Base-by-base conservation (phyloP, 2,113 vertebrate species). In the Rafetus swinhoei region DNA sequence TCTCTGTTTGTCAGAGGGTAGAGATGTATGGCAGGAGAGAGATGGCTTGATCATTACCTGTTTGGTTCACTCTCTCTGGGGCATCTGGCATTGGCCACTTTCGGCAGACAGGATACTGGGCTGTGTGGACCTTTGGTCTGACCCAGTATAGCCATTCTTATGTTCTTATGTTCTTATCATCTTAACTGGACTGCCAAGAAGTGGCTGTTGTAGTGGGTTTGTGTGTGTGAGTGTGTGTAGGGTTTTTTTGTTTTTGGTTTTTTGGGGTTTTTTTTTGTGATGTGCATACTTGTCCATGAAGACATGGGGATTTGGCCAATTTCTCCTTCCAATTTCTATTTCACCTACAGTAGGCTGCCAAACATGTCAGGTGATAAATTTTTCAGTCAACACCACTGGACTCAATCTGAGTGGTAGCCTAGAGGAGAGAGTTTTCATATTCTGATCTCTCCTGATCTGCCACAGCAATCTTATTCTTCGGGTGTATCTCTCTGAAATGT, bases 351-450 rank as follows among this genome's bases (percentile, higher is more conserved):
- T n/a, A 69, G 65, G 65, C 65, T n/a, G 65, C 16, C 65, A 69
- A 89, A 27, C 56, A 69, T 92, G 54, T 80, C 95, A 91, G 69
- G 56, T 76, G 76, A 29, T 86, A 60, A 93, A n/a, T 90, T 54
- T 94, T 92, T 95, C 50, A 82, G 45, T 93, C n/a, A 55, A 32
- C 60, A n/a, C 87, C 56, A 91, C 39, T 85, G 50, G 7, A 27
- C 79, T 83, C 59, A 59, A 79, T 53, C 2, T 3, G 1, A 13
- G 55, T 79, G 76, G 55, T 79, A 76, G 74, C 56, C 74, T 81
- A 57, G 35, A 85, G 24, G 50, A 85, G 76, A 88, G 92, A 86
- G 29, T 65, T 53, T 24, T 1, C 39, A 55, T 85, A 74, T 79
- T 13, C 4, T 76, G 21, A 50, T 18, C 79, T 77, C 24, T 14